Evolutionary conservation across 1,140 invertebrate species (phyloP).

Genomic region (Aphelenchoides fujianensis): DNA sequence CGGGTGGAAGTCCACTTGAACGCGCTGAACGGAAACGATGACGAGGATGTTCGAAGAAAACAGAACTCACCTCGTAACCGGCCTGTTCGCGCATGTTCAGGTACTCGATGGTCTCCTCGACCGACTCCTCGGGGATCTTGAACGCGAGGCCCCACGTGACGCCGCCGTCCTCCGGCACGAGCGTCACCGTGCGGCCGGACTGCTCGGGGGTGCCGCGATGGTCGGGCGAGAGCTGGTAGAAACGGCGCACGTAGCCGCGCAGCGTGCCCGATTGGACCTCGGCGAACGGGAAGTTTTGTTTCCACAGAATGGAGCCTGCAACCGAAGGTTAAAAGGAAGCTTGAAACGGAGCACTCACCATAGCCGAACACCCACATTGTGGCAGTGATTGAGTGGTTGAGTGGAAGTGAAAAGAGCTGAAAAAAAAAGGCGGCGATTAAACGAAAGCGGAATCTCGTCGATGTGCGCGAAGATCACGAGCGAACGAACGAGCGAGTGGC

Average conservation of each 20-base stretch:
- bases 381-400: no score
- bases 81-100: slow-evolving; percentile 45
- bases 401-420: slow-evolving; percentile 3
- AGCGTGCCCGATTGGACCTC: slow-evolving; percentile 75
- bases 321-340: not conserved
- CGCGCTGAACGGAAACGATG: slow-evolving; percentile 28
- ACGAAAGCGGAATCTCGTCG: no score
- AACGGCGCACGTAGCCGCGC: slow-evolving; percentile 67
- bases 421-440: not conserved
- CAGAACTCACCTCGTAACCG: slow-evolving; percentile 43
- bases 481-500: no score
- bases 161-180: slow-evolving; percentile 34
- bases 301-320: slow-evolving; percentile 72
- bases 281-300: slow-evolving; percentile 81
- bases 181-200: slow-evolving; percentile 45
- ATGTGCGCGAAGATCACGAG: no score
- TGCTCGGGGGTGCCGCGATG: slow-evolving; percentile 47
- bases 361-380: no score
- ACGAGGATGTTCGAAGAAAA: slow-evolving; percentile 2
- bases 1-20: slow-evolving; percentile 49
- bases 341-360: slow-evolving; percentile 74
- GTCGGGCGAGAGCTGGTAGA: slow-evolving; percentile 46
- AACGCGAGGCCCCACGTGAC: slow-evolving; percentile 47
- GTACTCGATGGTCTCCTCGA: slow-evolving; percentile 43
- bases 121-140: slow-evolving; percentile 39